These are phyloP conservation scores for Synaphobranchus kaupii DNA, from an alignment of 2,797 vertebrate genomes.

Conservation along the genomic window DNA sequence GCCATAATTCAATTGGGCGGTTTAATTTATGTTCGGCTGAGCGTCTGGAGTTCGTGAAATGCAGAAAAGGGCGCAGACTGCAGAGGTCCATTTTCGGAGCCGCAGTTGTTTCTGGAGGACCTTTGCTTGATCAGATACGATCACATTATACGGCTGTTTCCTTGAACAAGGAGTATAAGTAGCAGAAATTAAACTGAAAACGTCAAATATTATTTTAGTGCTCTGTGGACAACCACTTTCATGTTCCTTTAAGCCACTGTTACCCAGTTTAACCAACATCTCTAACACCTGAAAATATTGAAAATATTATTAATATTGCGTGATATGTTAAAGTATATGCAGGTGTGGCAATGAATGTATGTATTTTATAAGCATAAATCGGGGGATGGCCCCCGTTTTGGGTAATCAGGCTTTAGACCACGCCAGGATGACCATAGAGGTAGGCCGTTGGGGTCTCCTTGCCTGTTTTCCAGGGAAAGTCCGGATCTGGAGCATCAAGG, in stretches of 20 bases:
- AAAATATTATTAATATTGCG: background rate
- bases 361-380: background rate
- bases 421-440: background rate
- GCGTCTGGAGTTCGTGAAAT: background rate
- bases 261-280: background rate
- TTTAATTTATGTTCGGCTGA: background rate
- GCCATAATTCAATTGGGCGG: background rate
- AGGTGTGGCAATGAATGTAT: background rate
- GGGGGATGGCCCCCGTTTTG: background rate
- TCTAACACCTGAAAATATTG: background rate
- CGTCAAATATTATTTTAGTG: background rate
- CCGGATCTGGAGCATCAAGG: background rate
- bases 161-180: background rate
- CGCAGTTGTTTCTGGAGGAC: background rate
- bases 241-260: background rate
- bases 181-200: background rate
- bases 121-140: background rate
- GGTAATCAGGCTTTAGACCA: background rate
- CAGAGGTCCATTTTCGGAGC: background rate
- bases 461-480: background rate
- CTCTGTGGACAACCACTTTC: too few species aligned
- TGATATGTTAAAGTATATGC: background rate
- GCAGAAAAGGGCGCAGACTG: background rate
- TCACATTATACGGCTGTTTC: background rate
- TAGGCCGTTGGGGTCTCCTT: background rate